Conservation (phyloP, 2,888 invertebrate species). For the Matsumyia berberina region DNA sequence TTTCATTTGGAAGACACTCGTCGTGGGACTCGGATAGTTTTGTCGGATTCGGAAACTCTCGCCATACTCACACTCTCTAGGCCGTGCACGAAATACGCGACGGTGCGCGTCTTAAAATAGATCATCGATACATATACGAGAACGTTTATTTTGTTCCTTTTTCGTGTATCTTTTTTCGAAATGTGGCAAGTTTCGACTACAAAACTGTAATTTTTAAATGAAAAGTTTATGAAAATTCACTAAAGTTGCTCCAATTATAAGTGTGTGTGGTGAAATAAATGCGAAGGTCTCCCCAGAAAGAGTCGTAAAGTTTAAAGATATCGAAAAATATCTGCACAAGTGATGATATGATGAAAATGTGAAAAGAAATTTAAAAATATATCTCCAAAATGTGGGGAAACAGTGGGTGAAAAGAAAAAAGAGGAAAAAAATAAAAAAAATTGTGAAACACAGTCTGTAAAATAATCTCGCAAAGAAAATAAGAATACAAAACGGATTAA, state of each 20-base stretch:
- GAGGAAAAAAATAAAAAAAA: slow-evolving; percentile 37
- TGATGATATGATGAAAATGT: slow-evolving; percentile 58
- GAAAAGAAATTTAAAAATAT: slow-evolving; percentile 67
- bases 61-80: slow-evolving; percentile 52
- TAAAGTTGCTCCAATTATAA: background rate
- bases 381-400: slow-evolving; percentile 75
- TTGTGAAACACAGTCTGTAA: slow-evolving; percentile 69
- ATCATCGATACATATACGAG: slow-evolving; percentile 55
- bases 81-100: slow-evolving; percentile 66
- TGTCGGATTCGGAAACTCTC: slow-evolving; percentile 51
- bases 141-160: slow-evolving; percentile 51
- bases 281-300: background rate
- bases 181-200: slow-evolving; percentile 50
- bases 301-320: slow-evolving; percentile 2
- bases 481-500: slow-evolving; percentile 57
- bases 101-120: slow-evolving; percentile 72
- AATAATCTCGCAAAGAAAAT: slow-evolving; percentile 42
- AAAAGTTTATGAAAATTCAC: background rate
- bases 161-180: slow-evolving; percentile 46
- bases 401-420: slow-evolving; percentile 56
- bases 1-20: slow-evolving; percentile 67
- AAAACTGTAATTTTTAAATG: slow-evolving; percentile 26
- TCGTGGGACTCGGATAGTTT: slow-evolving; percentile 64
- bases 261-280: slow-evolving; percentile 9
- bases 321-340: slow-evolving; percentile 42